Evolutionary conservation across 1,140 invertebrate genomes (phyloP).

Genomic region (Polypedilum vanderplanki): DNA sequence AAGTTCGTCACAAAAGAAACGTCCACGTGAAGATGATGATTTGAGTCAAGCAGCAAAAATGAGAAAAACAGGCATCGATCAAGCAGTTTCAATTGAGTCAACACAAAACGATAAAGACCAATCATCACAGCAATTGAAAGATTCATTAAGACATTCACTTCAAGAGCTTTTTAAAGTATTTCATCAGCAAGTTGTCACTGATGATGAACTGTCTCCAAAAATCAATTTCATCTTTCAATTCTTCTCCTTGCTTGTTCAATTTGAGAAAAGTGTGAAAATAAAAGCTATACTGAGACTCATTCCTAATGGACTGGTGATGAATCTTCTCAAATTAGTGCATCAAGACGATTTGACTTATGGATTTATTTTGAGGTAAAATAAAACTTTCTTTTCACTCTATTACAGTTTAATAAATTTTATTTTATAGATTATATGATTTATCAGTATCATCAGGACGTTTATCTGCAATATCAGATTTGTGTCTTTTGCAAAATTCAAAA

Average conservation of each 20-base stretch:
- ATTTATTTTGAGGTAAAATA: conserved; percentile 42
- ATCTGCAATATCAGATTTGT: conserved; percentile 72
- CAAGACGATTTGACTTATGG: conserved; percentile 59
- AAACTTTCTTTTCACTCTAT: background rate
- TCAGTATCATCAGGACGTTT: conserved; percentile 61
- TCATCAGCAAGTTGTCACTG: conserved; percentile 57
- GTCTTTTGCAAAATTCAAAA: conserved; percentile 66
- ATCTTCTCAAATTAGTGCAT: conserved; percentile 69
- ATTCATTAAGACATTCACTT: conserved; percentile 54
- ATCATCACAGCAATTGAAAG: conserved; percentile 45
- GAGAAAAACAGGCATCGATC: conserved; percentile 53
- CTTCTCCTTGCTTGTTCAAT: conserved; percentile 70
- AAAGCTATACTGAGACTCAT: conserved; percentile 70
- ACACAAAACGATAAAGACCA: conserved; percentile 45
- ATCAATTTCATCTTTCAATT: conserved; percentile 81
- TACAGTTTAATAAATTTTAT: conserved; percentile 30
- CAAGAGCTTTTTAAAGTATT: conserved; percentile 65
- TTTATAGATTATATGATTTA: conserved; percentile 71
- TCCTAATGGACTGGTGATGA: conserved; percentile 67
- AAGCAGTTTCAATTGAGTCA: conserved; percentile 46
- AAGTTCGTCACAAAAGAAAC: conserved; percentile 45
- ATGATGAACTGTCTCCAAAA: conserved; percentile 71
- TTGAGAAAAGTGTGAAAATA: conserved; percentile 62
- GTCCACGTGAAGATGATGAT: conserved; percentile 56
- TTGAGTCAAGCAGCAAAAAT: conserved; percentile 50